Evolutionary conservation across 2,113 vertebrate genomes (phyloP), one percentile per base, ranked within the genome.

Genomic region (Podarcis muralis): DNA sequence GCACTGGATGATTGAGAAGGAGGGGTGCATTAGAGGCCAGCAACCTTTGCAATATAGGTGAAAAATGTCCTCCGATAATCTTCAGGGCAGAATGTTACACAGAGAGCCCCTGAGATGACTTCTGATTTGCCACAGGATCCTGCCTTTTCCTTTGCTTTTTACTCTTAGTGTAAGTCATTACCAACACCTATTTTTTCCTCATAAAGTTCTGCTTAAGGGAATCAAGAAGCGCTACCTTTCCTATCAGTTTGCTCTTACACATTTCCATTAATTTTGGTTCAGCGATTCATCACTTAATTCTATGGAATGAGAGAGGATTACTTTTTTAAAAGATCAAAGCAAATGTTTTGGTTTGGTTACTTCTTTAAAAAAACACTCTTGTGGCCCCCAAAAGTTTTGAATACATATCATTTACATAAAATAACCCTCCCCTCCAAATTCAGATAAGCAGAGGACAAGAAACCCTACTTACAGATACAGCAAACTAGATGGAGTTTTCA

Each of bases 401-500:
- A 16, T 48, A 71, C 27, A 22, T 48, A 30, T 30, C 18, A 8
- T 43, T 9, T 59, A 18, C 25, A 23, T 59, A 37, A 35, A 35
- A 81, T 65, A 25, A 35, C n/a, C 3, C n/a, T 30, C 32, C 16
- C 65, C 32, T 25, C 11, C 32, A 76, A 37, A 75, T 37, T 53
- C 18, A 27, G 48, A 75, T 85, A 62, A 4, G 59, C 59, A 82
- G 83, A 94, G 93, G 91, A 92, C 91, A 91, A 86, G 43, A 89
- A 96, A 95, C 84, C 86, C 88, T 94, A 84, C 37, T 87, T 83
- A 86, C 3, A 11, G 40, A 59, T 20, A 53, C 27, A 20, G 92
- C 93, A 92, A 96, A 96, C 92, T 90, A 95, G 92, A 96, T 96
- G 94, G 91, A 90, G 94, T 95, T 95, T 96, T 89, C 89, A 91